Conservation (phyloP, 1,140 invertebrate genomes). For the Zophobas atratus region DNA sequence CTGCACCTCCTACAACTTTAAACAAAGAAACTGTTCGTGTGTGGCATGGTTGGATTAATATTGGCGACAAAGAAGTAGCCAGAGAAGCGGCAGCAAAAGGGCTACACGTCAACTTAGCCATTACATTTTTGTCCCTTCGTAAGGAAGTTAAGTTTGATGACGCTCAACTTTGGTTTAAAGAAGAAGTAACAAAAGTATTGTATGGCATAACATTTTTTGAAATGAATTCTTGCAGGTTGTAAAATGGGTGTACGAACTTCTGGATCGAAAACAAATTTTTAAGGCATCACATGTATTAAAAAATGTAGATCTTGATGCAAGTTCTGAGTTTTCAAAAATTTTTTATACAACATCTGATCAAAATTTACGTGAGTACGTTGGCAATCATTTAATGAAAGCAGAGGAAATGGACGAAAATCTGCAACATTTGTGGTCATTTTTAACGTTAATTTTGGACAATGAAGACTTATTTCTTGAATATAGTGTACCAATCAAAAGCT, state of each 20-base stretch:
- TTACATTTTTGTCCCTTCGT: conserved; percentile 72
- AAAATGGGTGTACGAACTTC: conserved; percentile 74
- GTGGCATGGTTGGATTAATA: conserved; percentile 71
- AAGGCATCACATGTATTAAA: conserved; percentile 76
- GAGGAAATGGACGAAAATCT: conserved; percentile 69
- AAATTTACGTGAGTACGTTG: conserved; percentile 74
- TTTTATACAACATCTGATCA: conserved; percentile 71
- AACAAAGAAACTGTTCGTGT: conserved; percentile 60
- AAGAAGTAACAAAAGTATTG: conserved; percentile 68
- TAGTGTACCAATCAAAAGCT: conserved; percentile 55
- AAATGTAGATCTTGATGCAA: conserved; percentile 74
- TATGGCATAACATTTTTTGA: conserved; percentile 21
- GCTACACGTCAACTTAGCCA: conserved; percentile 73
- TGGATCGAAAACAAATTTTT: conserved; percentile 75
- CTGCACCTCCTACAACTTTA: conserved; percentile 59
- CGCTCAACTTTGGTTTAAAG: conserved; percentile 71
- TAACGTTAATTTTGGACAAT: conserved; percentile 71
- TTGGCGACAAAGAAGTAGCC: conserved; percentile 74
- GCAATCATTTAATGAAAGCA: conserved; percentile 71
- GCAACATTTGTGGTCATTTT: conserved; percentile 72
- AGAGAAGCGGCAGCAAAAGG: conserved; percentile 79
- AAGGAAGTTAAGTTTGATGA: conserved; percentile 70
- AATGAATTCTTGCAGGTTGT: conserved; percentile 69
- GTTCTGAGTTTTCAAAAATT: conserved; percentile 71
- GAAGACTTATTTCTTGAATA: conserved; percentile 50